Evolutionary conservation across 2,113 vertebrate genomes (phyloP).

Genomic region (Terrapene triunguis): DNA sequence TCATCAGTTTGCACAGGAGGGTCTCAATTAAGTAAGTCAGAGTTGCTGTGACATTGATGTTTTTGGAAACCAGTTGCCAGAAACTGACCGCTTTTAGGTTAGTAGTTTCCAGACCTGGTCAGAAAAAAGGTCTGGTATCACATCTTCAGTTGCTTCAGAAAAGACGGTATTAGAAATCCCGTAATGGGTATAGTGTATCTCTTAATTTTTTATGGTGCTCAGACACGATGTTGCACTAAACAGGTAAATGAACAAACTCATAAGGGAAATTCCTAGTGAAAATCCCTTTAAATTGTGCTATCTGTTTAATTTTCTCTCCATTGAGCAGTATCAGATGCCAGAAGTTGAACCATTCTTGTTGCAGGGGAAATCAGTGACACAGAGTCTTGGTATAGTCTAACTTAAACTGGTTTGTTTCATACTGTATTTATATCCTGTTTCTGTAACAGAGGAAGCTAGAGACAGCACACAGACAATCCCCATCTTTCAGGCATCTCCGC

Average conservation of each 20-base stretch:
- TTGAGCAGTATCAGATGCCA: background rate
- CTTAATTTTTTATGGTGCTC: background rate
- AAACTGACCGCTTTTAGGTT: background rate
- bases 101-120: fast-evolving
- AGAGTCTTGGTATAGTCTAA: background rate
- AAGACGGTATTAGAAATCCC: no score
- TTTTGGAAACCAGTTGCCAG: background rate
- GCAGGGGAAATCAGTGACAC: background rate
- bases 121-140: fast-evolving
- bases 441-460: constrained; percentile 2
- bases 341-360: background rate
- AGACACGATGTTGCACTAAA: background rate
- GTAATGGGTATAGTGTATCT: background rate
- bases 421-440: background rate
- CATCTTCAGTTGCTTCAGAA: background rate
- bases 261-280: background rate
- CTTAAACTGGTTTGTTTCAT: background rate
- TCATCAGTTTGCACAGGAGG: background rate
- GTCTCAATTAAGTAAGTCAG: constrained; percentile 16
- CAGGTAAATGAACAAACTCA: background rate
- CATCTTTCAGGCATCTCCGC: background rate
- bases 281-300: background rate
- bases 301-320: background rate
- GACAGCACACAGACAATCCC: background rate
- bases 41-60: background rate